These are phyloP conservation scores for Lipotes vexillifer DNA, from an alignment of 2,113 vertebrate genomes.

Conservation along the genomic window DNA sequence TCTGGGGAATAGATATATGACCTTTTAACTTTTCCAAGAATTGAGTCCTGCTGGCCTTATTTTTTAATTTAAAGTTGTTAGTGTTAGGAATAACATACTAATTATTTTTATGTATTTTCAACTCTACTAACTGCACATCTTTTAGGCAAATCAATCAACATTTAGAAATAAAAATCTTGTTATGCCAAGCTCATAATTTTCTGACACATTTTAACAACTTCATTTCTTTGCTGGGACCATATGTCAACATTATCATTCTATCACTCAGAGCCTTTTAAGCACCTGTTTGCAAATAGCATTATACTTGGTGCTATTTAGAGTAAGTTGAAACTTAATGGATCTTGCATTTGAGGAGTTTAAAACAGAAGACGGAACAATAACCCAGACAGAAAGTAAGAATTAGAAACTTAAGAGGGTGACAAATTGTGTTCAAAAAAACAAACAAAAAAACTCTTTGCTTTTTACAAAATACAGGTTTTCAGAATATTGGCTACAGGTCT, in stretches of 20 bases:
- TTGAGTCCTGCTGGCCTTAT: not conserved
- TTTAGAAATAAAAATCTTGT: not conserved
- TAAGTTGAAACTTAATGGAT: constrained; percentile 34
- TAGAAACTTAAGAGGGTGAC: not conserved
- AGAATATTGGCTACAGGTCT: constrained; percentile 8
- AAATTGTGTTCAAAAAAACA: not conserved
- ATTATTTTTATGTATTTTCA: constrained; percentile 23
- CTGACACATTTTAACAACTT: constrained; percentile 12
- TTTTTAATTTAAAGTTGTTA: not conserved
- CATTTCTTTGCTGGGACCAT: not conserved
- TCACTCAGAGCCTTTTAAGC: not conserved
- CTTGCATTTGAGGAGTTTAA: not conserved
- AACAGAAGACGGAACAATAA: constrained; percentile 21
- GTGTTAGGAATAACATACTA: not conserved
- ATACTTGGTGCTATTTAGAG: not conserved
- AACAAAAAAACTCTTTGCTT: not conserved
- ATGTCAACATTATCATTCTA: not conserved
- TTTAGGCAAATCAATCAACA: not conserved
- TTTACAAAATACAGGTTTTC: constrained; percentile 5
- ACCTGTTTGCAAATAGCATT: constrained; percentile 8
- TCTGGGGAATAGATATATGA: not conserved
- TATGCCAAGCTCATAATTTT: not conserved
- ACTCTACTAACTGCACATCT: not conserved
- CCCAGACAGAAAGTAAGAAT: not conserved
- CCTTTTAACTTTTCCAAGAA: not conserved